Evolutionary conservation across 2,888 invertebrate genomes (phyloP), one percentile per base, ranked within the genome.

Genomic region (Drosophila yooni): DNA sequence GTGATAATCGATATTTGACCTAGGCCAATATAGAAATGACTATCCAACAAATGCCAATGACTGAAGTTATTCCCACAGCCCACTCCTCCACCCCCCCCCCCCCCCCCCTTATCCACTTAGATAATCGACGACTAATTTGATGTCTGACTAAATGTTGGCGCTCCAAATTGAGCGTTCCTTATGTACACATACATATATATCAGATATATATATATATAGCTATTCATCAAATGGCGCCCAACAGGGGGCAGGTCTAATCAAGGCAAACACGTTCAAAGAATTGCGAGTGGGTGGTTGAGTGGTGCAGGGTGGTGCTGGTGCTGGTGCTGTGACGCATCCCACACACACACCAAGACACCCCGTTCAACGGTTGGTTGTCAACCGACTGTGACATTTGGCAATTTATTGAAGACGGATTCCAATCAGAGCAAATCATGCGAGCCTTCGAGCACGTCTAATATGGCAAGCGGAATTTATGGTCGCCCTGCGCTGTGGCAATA

Each of bases 1-100:
- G 70, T 68, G 88, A 84, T 83, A 87, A 90, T 87, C 90, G 87
- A 88, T 88, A 88, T 88, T 90, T 90, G 90, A 88, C 87, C 87
- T 88, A 88, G 87, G 87, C 89, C 90, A 88, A 88, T 77, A 81
- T 82, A 61, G n/a, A 81, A 80, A 80, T 77, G 79, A 71, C 75
- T 69, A 71, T 71, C 66, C 76, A 60, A 58, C 66, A 31, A 70
- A 70, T 57, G 40, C 29, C 81, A 43, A 29, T 60, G 54, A 31
- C 38, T 25, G 27, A 11, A 15, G 29, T 5, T 52, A n/a, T 2
- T 11, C 29, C 6, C 7, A 11, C 15, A 10, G 6, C n/a, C 13
- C 13, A 1, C 10, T 1, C 27, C 4, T 1, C 8, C n/a, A 10
- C n/a, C 0, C 27, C 46, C 25, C n/a, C n/a, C n/a, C n/a, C n/a